phyloP scores from a whole-genome alignment of 2,797 vertebrate species.

The Premnoplex brunnescens region DNA sequence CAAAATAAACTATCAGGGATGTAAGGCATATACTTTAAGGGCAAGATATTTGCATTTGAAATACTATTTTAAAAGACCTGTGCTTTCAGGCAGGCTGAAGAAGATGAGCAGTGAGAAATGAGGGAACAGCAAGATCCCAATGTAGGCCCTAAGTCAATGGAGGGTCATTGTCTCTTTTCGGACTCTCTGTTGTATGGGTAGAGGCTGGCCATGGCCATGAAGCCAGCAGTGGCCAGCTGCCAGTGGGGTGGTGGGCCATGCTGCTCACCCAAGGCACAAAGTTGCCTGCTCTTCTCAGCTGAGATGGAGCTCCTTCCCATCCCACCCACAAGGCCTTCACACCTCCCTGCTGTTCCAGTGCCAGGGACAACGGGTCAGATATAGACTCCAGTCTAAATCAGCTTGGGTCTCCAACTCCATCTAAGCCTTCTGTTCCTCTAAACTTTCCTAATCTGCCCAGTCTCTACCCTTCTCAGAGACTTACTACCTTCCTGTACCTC shows the following conservation, averaged over 20 bases:
- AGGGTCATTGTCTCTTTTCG: not conserved
- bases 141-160: not conserved
- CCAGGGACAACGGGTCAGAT: not conserved
- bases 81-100: not conserved
- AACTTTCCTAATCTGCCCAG: not conserved
- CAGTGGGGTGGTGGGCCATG: not conserved
- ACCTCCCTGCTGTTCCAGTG: not conserved
- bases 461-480: not conserved
- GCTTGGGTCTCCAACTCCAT: not conserved
- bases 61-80: not conserved
- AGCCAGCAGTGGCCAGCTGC: not conserved
- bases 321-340: not conserved
- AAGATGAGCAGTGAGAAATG: not conserved
- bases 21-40: not conserved
- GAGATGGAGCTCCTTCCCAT: not conserved
- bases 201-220: not conserved
- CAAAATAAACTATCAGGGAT: not conserved
- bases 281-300: not conserved
- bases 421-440: not conserved
- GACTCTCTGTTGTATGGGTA: rapidly evolving
- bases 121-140: not conserved
- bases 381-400: not conserved
- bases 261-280: rapidly evolving
- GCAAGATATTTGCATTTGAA: not conserved
- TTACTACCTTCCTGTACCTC: not conserved